Evolutionary conservation across 2,113 vertebrate species (phyloP).

Genomic region (Albula glossodonta): DNA sequence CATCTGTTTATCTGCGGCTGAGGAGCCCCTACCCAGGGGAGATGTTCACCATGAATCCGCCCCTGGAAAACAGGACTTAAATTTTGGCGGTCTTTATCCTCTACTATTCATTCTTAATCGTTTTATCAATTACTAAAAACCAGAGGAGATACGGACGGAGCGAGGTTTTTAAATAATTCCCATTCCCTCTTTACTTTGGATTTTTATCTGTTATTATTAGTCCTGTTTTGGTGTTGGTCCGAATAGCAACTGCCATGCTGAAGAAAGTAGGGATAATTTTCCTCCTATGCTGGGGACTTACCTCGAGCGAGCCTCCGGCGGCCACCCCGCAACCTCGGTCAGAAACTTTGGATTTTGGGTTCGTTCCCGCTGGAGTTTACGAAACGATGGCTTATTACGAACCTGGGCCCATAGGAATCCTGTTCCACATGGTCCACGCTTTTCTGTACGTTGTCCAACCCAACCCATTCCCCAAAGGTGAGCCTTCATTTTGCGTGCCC

Average conservation of each 20-base stretch:
- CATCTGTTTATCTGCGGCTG: slow-evolving; percentile 41
- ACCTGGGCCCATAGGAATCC: slow-evolving; percentile 79
- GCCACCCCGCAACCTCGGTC: slow-evolving; percentile 52
- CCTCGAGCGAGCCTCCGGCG: slow-evolving; percentile 62
- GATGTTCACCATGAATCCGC: slow-evolving; percentile 48
- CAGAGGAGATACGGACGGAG: slow-evolving; percentile 15
- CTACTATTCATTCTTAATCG: slow-evolving; percentile 38
- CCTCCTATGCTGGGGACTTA: slow-evolving; percentile 63
- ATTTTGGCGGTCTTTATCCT: slow-evolving; percentile 38
- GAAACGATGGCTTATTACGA: slow-evolving; percentile 80
- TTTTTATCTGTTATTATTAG: not conserved
- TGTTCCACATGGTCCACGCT: slow-evolving; percentile 81
- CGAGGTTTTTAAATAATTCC: not conserved
- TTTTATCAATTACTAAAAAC: not conserved
- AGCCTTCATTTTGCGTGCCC: slow-evolving; percentile 44
- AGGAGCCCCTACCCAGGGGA: slow-evolving; percentile 44
- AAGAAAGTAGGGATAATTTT: slow-evolving; percentile 59
- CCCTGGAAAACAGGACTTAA: slow-evolving; percentile 54
- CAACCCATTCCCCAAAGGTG: slow-evolving; percentile 87
- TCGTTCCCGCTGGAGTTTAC: slow-evolving; percentile 78
- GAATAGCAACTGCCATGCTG: slow-evolving; percentile 64
- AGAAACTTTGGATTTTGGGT: slow-evolving; percentile 80
- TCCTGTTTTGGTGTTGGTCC: slow-evolving; percentile 38
- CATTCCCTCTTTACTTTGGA: not conserved
- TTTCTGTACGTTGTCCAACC: slow-evolving; percentile 88